Conservation (phyloP, 2,113 vertebrate genomes). For the Helogale parvula region DNA sequence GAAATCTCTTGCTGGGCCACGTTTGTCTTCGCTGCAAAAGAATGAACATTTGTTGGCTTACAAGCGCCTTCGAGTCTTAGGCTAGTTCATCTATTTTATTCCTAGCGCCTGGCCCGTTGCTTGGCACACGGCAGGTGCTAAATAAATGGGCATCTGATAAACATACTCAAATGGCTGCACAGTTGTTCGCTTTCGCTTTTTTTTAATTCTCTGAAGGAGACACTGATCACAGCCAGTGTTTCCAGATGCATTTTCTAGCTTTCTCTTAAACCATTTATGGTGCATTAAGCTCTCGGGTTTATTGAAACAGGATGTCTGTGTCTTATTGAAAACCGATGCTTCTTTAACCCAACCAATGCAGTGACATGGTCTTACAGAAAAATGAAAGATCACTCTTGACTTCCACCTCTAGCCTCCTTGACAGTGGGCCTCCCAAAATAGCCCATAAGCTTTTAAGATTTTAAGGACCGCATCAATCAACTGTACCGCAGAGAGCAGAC, state of each 20-base stretch:
- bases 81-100: background rate
- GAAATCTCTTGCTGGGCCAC: constrained; percentile 91
- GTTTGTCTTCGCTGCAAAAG: constrained; percentile 92
- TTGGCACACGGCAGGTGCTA: background rate
- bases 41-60: background rate
- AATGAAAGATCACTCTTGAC: background rate
- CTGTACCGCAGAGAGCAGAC: background rate
- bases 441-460: background rate
- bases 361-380: background rate
- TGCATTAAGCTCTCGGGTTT: background rate
- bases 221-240: background rate
- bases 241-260: background rate
- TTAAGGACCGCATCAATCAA: background rate
- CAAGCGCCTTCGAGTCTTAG: too few relatives aligned
- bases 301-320: background rate
- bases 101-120: too few relatives aligned
- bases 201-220: background rate
- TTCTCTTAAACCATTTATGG: background rate
- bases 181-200: background rate
- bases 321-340: background rate
- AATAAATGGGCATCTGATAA: background rate
- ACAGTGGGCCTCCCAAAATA: constrained; percentile 2
- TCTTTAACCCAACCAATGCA: background rate
- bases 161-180: background rate
- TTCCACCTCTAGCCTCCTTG: background rate